Evolutionary conservation across 2,888 invertebrate genomes (phyloP).

Genomic region (Melinaea menophilus): DNA sequence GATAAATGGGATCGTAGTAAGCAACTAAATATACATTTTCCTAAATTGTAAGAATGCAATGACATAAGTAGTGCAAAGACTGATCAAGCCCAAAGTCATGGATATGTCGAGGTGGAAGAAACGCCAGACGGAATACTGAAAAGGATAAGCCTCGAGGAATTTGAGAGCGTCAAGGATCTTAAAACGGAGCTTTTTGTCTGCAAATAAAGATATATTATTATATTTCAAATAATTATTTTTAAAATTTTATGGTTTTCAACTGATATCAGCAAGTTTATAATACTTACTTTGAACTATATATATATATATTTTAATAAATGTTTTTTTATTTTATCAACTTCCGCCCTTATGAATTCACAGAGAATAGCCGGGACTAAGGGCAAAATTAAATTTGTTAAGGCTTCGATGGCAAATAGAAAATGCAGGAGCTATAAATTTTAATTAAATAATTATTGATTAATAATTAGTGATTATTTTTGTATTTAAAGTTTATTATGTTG

Average conservation of each 20-base stretch:
- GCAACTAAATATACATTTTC: no score
- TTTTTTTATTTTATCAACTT: slow-evolving; percentile 19
- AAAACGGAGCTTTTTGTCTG: not conserved
- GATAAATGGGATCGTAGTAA: no score
- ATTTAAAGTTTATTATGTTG: no score
- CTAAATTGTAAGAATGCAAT: slow-evolving; percentile 29
- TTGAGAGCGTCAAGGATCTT: slow-evolving; percentile 12
- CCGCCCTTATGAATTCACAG: slow-evolving; percentile 12
- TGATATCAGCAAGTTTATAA: no score
- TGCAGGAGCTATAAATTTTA: not conserved
- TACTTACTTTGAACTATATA: no score
- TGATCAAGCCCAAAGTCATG: slow-evolving; percentile 19
- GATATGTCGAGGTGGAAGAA: slow-evolving; percentile 22
- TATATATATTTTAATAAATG: no score
- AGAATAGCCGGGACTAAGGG: slow-evolving; percentile 15
- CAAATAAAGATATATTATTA: not conserved
- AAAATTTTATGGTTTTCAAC: no score
- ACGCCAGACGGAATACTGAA: slow-evolving; percentile 20
- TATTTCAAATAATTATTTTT: no score
- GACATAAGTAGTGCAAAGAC: slow-evolving; percentile 25
- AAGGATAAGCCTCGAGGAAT: slow-evolving; percentile 16
- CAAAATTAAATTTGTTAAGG: not conserved
- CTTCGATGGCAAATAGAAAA: not conserved
- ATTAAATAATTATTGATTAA: no score
- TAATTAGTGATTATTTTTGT: not conserved